These are phyloP conservation scores for Slavum lentiscoides DNA, from an alignment of 2,888 invertebrate genomes.

Conservation along the genomic window DNA sequence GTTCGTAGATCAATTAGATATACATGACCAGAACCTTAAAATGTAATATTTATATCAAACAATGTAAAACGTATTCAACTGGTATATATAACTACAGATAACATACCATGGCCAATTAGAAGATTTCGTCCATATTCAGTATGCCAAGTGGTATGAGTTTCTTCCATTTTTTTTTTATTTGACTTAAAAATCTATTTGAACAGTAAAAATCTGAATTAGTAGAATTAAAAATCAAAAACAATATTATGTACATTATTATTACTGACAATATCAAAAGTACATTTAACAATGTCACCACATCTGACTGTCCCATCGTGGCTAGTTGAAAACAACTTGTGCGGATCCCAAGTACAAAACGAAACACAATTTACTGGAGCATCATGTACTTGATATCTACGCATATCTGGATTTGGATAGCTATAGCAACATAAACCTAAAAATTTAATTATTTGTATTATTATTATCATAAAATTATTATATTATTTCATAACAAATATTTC, in stretches of 20 bases:
- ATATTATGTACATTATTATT: not conserved
- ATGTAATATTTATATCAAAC: not conserved
- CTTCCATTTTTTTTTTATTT: slow-evolving; percentile 56
- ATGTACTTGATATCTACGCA: slow-evolving; percentile 59
- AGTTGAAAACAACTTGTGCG: slow-evolving; percentile 57
- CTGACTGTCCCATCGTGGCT: slow-evolving; percentile 61
- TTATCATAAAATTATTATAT: slow-evolving; percentile 55
- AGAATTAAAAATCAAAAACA: not conserved
- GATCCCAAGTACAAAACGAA: slow-evolving; percentile 57
- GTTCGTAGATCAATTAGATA: slow-evolving; percentile 59
- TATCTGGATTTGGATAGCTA: slow-evolving; percentile 54
- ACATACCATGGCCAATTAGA: slow-evolving; percentile 59
- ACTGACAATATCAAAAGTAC: slow-evolving; percentile 59
- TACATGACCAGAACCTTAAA: slow-evolving; percentile 58
- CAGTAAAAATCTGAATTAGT: not conserved
- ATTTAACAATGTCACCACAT: slow-evolving; percentile 59
- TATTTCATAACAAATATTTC: no score
- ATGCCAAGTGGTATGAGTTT: slow-evolving; percentile 57
- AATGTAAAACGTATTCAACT: not conserved
- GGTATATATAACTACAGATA: not conserved
- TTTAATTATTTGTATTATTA: slow-evolving; percentile 40
- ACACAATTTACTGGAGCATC: slow-evolving; percentile 59
- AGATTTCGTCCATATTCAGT: slow-evolving; percentile 57
- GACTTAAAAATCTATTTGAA: slow-evolving; percentile 50
- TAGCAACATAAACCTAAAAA: not conserved